Percentiles rank a stretch among this genome's conserved stretches.
These are phyloP conservation scores for Ormyrus rosae DNA, from an alignment of 2,888 invertebrate species.

Conservation along the genomic window DNA sequence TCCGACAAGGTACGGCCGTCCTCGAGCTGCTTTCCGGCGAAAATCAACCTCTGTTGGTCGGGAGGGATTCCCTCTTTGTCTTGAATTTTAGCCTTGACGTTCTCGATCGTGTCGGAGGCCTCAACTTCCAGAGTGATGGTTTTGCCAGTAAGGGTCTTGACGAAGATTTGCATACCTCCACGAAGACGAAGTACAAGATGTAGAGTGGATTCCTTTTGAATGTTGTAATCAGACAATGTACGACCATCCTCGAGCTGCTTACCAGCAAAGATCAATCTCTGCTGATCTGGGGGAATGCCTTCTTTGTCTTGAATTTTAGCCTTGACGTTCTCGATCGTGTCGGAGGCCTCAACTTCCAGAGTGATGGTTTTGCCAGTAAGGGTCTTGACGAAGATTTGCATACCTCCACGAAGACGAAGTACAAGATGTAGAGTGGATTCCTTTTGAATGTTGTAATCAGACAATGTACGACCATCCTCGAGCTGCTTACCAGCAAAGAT, in stretches of 20 bases:
- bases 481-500: conserved; percentile 66
- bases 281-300: conserved; percentile 75
- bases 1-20: conserved; percentile 63
- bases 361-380: conserved; percentile 96
- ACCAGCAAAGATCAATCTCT: conserved; percentile 64
- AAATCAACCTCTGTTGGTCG: conserved; percentile 64
- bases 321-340: conserved; percentile 97
- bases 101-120: conserved; percentile 63
- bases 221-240: conserved; percentile 63
- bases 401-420: conserved; percentile 62
- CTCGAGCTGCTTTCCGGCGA: conserved; percentile 63
- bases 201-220: conserved; percentile 63
- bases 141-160: conserved; percentile 62
- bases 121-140: conserved; percentile 63
- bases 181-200: conserved; percentile 62
- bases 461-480: conserved; percentile 62
- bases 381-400: conserved; percentile 92
- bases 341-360: conserved; percentile 93
- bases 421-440: conserved; percentile 64
- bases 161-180: conserved; percentile 65
- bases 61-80: conserved; percentile 84
- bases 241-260: conserved; percentile 64
- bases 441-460: conserved; percentile 65
- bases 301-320: conserved; percentile 94
- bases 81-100: conserved; percentile 73